These are phyloP conservation scores for Capricornis sumatraensis DNA, from an alignment of 2,113 vertebrate genomes.

Conservation along the genomic window DNA sequence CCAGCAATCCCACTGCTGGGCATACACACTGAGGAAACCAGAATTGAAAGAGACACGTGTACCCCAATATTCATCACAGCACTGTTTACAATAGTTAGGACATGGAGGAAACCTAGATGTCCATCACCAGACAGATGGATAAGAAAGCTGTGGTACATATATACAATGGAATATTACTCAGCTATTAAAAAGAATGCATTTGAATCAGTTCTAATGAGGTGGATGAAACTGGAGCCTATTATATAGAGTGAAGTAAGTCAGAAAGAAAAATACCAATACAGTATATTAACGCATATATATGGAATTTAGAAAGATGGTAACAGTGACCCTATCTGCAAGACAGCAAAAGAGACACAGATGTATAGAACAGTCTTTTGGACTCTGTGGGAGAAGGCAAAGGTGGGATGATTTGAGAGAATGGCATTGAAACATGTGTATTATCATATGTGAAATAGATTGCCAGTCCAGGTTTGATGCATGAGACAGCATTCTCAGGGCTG, in stretches of 20 bases:
- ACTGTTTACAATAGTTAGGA: background rate
- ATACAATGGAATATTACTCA: background rate
- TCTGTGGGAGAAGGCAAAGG: background rate
- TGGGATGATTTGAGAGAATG: background rate
- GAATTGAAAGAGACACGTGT: background rate
- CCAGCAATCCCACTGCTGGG: background rate
- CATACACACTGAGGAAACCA: background rate
- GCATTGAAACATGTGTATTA: background rate
- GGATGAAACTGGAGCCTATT: background rate
- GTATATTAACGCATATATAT: background rate
- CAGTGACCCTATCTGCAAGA: background rate
- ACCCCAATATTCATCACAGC: background rate
- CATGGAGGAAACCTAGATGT: background rate
- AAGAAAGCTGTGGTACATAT: background rate
- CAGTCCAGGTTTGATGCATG: background rate
- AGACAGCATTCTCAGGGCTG: background rate
- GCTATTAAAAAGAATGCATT: background rate
- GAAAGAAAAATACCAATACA: background rate
- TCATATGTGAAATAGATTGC: background rate
- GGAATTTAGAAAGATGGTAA: background rate
- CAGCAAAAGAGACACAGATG: background rate
- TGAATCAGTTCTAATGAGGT: background rate
- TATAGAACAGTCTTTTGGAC: background rate
- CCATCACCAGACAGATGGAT: background rate
- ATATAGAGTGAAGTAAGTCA: background rate